Percentiles rank a stretch among this genome's conserved stretches.
These are phyloP conservation scores for sheep (Ovis aries) DNA, from an alignment of 2,113 vertebrate species.

Conservation along the genomic window DNA sequence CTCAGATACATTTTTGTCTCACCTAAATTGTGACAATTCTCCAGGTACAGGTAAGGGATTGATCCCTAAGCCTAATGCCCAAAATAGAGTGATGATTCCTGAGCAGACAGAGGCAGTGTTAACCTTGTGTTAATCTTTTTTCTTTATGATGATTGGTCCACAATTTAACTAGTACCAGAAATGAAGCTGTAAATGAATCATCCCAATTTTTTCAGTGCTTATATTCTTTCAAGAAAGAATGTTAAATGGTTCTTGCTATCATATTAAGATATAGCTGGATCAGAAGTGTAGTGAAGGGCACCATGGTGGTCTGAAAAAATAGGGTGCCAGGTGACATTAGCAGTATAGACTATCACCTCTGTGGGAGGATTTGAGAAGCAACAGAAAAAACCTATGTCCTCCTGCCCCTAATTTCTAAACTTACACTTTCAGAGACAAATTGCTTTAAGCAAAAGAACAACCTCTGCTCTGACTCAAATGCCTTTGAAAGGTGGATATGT, in stretches of 20 bases:
- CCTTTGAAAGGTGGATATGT: background rate
- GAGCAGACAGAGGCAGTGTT: background rate
- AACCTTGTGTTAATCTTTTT: background rate
- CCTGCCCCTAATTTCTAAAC: background rate
- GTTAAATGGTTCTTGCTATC: background rate
- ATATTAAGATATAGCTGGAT: background rate
- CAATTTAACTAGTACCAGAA: background rate
- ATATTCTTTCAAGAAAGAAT: background rate
- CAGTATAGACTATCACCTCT: background rate
- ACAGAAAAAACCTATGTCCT: background rate
- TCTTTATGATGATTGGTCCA: background rate
- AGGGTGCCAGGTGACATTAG: background rate
- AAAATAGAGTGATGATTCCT: background rate
- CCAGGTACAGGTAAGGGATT: background rate
- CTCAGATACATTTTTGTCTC: background rate
- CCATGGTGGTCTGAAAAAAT: background rate
- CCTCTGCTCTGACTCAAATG: background rate
- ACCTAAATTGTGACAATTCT: background rate
- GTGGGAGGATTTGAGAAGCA: background rate
- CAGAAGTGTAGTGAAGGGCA: background rate
- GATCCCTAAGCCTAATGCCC: background rate
- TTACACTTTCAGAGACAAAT: background rate
- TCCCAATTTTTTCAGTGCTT: background rate
- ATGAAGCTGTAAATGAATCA: background rate
- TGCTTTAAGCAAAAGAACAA: background rate